phyloP scores from a whole-genome alignment of 2,113 vertebrate genomes.

The Rhinichthys klamathensis region DNA sequence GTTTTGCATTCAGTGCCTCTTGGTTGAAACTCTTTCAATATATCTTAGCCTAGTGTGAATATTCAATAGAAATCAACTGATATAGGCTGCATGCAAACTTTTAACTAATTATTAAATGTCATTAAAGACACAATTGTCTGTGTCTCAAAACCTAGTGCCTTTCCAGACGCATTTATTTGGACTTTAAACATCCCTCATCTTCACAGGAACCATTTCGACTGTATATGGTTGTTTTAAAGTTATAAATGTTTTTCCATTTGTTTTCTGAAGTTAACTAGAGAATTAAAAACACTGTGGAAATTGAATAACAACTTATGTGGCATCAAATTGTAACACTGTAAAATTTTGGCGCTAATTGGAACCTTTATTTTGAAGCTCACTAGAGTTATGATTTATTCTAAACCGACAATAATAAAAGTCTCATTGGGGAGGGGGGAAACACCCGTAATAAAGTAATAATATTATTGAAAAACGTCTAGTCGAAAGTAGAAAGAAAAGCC shows the following conservation, averaged over 20 bases:
- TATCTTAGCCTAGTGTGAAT: background rate
- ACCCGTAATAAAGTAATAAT: background rate
- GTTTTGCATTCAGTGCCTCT: background rate
- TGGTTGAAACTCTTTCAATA: background rate
- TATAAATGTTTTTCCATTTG: background rate
- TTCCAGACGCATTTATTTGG: background rate
- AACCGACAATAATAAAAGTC: background rate
- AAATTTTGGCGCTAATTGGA: background rate
- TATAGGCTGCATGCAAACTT: no score
- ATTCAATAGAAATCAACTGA: background rate
- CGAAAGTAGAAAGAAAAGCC: background rate
- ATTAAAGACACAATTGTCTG: background rate
- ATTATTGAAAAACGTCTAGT: background rate
- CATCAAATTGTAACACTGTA: background rate
- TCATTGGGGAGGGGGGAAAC: no score
- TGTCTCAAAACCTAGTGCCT: no score
- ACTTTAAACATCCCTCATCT: no score
- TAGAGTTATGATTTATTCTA: background rate
- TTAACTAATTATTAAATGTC: background rate
- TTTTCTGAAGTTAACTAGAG: background rate
- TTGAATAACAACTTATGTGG: background rate
- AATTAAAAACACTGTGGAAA: background rate
- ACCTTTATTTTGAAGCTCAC: conserved; percentile 16
- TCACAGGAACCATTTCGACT: background rate
- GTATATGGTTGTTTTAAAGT: background rate